Base-by-base conservation (phyloP, 2,797 vertebrate genomes). In the Masticophis lateralis region DNA sequence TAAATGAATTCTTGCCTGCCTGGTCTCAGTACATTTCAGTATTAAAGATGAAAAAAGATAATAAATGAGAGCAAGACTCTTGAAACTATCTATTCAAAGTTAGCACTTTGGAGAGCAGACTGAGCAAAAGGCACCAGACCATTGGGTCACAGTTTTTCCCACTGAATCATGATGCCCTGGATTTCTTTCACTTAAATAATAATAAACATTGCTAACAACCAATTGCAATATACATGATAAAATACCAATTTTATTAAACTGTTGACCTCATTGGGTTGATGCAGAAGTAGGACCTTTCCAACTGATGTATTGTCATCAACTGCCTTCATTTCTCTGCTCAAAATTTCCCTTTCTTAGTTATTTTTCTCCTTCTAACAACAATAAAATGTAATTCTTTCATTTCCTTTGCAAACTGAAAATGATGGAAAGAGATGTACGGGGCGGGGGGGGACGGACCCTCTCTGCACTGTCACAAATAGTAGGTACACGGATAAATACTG, bases 361-460 rank as follows among this genome's bases (percentile, higher is more conserved):
- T 12, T 69, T 53, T 53, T 56, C 1, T 56, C 59, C 13, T 2
- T 47, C 57, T 14, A 13, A 20, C 6, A 43, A 37, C 8, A 22
- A 43, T 13, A 25, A 60, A 61, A 88, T 27, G 55, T 43, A 22
- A 43, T 43, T 11, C 16, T 66, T 32, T 55, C 11, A 25, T 74
- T 90, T 74, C 16, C 5, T 51, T 12, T 56, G 63, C 5, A 56
- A n/a, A 66, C 11, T 74, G 51, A 11, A 90, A 69, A 90, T 12
- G 28, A 56, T 56, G 28, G 18, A 22, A 20, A 90, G 18, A 47
- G 28, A 56, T 25, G 22, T 47, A 83, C 20, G 12, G 9, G 12
- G 43, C 0, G 8, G 10, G 1, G 4, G 2, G 0, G n/a, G n/a
- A n/a, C n/a, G n/a, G 25, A 43, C 0, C 69, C 37, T 25, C 37